phyloP scores from a whole-genome alignment of 2,797 vertebrate species.

The Cossypha polioptera region DNA sequence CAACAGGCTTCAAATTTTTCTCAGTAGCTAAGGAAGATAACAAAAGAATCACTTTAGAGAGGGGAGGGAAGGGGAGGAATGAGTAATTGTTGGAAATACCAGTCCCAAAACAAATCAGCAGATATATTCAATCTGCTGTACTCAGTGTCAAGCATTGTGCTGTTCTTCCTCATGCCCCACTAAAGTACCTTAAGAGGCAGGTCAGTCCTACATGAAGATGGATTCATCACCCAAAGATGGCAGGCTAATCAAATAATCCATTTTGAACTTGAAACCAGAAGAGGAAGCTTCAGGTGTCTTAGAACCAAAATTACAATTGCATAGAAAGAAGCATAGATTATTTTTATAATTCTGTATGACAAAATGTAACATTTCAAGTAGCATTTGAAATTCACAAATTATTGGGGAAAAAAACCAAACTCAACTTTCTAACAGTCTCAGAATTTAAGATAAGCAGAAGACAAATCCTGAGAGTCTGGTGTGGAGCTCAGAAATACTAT shows the following conservation, averaged over 20 bases:
- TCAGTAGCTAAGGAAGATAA: neutral
- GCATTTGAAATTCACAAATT: neutral
- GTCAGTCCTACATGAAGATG: neutral
- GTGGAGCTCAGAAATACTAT: neutral
- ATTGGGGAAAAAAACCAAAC: neutral
- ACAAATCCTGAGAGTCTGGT: neutral
- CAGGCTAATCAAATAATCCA: neutral
- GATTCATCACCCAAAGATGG: neutral
- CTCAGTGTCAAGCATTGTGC: neutral
- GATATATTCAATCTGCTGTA: neutral
- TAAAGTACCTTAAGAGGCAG: neutral
- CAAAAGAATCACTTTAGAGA: neutral
- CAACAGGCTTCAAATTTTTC: neutral
- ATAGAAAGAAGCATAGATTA: neutral
- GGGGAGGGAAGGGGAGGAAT: neutral
- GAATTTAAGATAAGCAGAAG: neutral
- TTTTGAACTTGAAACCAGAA: neutral
- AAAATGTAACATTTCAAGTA: neutral
- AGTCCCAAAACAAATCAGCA: neutral
- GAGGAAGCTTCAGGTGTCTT: neutral
- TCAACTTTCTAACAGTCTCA: neutral
- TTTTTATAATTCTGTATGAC: neutral
- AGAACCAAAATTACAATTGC: neutral
- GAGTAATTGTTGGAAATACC: neutral
- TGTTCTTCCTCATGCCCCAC: neutral